Evolutionary conservation across 2,888 invertebrate species (phyloP).

Genomic region (Cantharis rustica): DNA sequence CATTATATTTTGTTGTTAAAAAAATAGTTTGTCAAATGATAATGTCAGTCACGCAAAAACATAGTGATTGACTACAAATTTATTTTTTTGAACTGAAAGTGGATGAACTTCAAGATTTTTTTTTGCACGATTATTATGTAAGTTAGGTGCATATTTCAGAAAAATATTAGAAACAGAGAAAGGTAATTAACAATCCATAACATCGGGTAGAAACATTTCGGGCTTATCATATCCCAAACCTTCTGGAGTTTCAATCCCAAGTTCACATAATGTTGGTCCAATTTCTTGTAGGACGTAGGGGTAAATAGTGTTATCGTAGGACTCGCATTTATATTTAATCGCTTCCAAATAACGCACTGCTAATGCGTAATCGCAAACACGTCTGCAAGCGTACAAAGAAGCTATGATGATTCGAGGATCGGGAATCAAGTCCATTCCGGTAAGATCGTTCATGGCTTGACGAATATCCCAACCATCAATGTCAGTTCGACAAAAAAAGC

Average conservation of each 20-base stretch:
- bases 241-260: constrained; percentile 93
- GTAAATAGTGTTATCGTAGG: constrained; percentile 74
- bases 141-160: neutral
- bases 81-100: neutral
- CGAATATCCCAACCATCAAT: constrained; percentile 84
- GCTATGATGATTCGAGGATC: constrained; percentile 64
- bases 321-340: constrained; percentile 85
- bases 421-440: constrained; percentile 64
- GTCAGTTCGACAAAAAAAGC: constrained; percentile 81
- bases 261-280: constrained; percentile 84
- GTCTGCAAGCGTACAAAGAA: constrained; percentile 65
- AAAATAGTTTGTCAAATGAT: neutral
- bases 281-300: constrained; percentile 90
- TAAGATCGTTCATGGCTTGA: constrained; percentile 60
- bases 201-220: constrained; percentile 80
- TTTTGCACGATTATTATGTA: too few relatives aligned
- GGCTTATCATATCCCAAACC: constrained; percentile 96
- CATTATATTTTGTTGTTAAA: neutral
- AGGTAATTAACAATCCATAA: constrained; percentile 62
- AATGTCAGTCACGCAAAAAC: neutral
- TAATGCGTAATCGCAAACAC: constrained; percentile 68
- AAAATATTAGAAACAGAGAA: neutral
- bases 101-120: too few relatives aligned
- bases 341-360: constrained; percentile 83
- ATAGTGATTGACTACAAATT: neutral